Percentiles rank a stretch among this genome's conserved stretches.
phyloP scores from a whole-genome alignment of 2,888 invertebrate species.

The Coleophora flavipennella region DNA sequence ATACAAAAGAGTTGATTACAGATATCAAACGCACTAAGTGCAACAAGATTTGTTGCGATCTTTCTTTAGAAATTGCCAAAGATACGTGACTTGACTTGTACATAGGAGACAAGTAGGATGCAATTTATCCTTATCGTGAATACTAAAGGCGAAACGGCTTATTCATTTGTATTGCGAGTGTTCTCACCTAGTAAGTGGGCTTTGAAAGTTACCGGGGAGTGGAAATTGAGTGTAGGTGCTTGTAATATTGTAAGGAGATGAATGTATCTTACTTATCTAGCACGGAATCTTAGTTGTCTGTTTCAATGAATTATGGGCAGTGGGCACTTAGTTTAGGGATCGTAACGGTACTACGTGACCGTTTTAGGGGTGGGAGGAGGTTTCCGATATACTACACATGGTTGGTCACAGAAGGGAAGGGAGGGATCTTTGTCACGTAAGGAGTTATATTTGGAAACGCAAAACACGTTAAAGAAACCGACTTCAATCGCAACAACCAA shows the following conservation, averaged over 20 bases:
- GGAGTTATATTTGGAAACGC: too few species aligned
- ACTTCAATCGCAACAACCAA: too few species aligned
- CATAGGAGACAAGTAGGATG: slow-evolving; percentile 14
- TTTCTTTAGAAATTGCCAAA: slow-evolving; percentile 7
- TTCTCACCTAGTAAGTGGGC: slow-evolving; percentile 7
- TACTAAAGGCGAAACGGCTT: slow-evolving; percentile 28
- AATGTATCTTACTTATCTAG: slow-evolving; percentile 9
- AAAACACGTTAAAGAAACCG: too few species aligned
- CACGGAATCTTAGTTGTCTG: too few species aligned
- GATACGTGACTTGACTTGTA: slow-evolving; percentile 28
- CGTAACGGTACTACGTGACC: too few species aligned
- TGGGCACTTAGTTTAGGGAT: too few species aligned
- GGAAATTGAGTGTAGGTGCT: slow-evolving; percentile 17
- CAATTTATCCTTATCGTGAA: slow-evolving; percentile 30
- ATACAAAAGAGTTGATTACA: too few species aligned
- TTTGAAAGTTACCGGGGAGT: slow-evolving; percentile 29
- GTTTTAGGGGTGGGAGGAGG: too few species aligned
- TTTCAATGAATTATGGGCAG: too few species aligned
- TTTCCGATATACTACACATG: too few species aligned
- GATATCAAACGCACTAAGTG: not conserved
- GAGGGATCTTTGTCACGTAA: too few species aligned
- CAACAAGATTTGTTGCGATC: not conserved
- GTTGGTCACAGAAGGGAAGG: too few species aligned
- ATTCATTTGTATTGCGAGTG: slow-evolving; percentile 34
- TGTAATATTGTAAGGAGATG: slow-evolving; percentile 17